Evolutionary conservation across 92 coral and sea anemone genomes (phyloP), one percentile per base, ranked within the genome.

Genomic region (Zoanthus sociatus): DNA sequence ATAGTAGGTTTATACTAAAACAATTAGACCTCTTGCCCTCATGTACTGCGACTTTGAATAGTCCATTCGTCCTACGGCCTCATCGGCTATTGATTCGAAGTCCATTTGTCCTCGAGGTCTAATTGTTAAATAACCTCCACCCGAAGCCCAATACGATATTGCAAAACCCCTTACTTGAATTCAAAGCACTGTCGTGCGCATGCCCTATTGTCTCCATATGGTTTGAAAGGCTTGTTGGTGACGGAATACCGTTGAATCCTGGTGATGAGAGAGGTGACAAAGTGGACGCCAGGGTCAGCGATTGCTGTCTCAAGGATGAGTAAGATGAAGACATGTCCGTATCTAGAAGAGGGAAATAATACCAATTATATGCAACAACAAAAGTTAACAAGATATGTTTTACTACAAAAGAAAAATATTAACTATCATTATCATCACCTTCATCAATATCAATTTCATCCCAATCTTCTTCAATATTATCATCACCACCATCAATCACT

Each of bases 281-380:
- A 63, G 33, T 79, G 54, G 84, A 79, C 33, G 72, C 84, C 31
- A 79, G 73, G 73, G 73, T 79, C 55, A 79, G 73, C 60, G 84
- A 79, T 17, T 18, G 84, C 20, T 79, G 84, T 79, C 84, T 63
- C 45, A 79, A 66, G n/a, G 84, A 63, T 20, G 84, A 79, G 73
- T 61, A 79, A 13, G 84, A 79, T n/a, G 84, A 61, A 7, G 84
- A 79, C 73, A 79, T 79, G 73, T 79, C 84, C 73, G 84, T 79
- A 79, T 79, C 84, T 79, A 63, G 84, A 58, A 79, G 72, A 79
- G 84, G 44, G 42, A 16, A 33, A 79, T 33, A 69, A 7, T 33
- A 64, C 18, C 18, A 15, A 77, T 5, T 44, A 61, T 15, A 18
- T 6, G 26, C 26, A 26, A 26, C 26, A 0, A 26, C 26, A 26